Conservation (phyloP, 2,113 vertebrate species). For the Passer domesticus region DNA sequence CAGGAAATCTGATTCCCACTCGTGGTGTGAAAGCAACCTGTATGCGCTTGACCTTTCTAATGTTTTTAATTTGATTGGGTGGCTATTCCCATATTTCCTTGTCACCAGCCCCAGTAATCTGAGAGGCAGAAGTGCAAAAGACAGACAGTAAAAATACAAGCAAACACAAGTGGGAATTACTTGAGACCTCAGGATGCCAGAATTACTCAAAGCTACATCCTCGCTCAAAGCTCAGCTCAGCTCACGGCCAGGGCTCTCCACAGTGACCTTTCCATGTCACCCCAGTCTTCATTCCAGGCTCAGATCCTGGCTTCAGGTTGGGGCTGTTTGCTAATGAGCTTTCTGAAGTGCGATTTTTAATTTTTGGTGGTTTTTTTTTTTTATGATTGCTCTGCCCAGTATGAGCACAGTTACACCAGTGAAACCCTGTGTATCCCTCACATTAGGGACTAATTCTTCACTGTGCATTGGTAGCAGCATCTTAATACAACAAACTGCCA, state of each 20-base stretch:
- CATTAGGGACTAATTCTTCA: neutral
- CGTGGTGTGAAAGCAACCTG: slow-evolving; percentile 17
- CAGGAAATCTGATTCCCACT: slow-evolving; percentile 51
- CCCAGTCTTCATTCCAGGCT: neutral
- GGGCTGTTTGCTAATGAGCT: neutral
- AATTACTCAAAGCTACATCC: neutral
- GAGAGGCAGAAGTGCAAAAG: slow-evolving; percentile 58
- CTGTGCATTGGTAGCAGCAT: neutral
- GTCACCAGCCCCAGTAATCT: slow-evolving; percentile 57
- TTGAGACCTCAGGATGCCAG: neutral
- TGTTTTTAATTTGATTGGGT: slow-evolving; percentile 68
- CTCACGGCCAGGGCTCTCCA: accelerated
- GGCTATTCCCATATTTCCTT: slow-evolving; percentile 62
- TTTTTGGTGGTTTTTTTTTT: neutral
- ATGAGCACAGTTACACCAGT: neutral
- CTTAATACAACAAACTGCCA: neutral
- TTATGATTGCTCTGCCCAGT: neutral
- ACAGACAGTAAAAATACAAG: slow-evolving; percentile 43
- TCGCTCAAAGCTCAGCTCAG: neutral
- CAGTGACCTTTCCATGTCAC: neutral
- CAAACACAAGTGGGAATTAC: slow-evolving; percentile 37
- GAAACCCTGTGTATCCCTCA: neutral
- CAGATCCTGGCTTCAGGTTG: neutral
- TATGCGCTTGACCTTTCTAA: slow-evolving; percentile 50
- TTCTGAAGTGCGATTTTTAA: neutral